Percentiles rank a stretch among this genome's conserved stretches.
Evolutionary conservation across 2,113 vertebrate species (phyloP).

Genomic region (Pantherophis guttatus): DNA sequence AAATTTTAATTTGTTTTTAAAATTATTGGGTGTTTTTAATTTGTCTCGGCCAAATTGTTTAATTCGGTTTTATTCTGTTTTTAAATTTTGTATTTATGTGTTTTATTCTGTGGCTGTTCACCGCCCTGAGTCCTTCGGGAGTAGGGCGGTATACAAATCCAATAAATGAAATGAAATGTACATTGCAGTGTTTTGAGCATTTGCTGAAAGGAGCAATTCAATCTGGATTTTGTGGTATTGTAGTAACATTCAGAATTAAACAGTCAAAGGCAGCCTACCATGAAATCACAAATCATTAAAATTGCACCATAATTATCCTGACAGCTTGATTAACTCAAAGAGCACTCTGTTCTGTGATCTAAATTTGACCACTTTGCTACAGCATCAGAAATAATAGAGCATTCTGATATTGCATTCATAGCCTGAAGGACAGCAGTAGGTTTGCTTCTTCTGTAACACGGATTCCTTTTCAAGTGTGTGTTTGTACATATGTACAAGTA

Average conservation of each 20-base stretch:
- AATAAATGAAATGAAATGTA: too few species aligned
- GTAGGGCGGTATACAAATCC: too few species aligned
- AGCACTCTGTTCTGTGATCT: background rate
- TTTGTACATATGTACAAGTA: background rate
- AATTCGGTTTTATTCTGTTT: too few species aligned
- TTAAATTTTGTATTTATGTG: too few species aligned
- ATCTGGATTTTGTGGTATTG: background rate
- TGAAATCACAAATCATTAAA: background rate
- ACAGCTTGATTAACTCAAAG: background rate
- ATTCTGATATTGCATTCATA: background rate
- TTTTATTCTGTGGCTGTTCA: too few species aligned
- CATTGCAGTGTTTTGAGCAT: background rate
- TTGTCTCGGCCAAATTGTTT: too few species aligned
- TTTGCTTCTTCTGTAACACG: background rate
- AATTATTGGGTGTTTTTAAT: too few species aligned
- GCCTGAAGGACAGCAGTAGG: background rate
- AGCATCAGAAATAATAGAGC: background rate
- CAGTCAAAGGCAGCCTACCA: conserved; percentile 13
- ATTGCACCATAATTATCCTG: background rate
- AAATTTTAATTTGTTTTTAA: too few species aligned
- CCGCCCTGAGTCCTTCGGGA: too few species aligned
- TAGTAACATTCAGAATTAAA: background rate
- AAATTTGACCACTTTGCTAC: background rate
- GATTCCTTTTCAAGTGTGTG: background rate
- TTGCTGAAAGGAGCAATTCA: background rate